Conservation (phyloP, 1,140 invertebrate genomes). For the Drosophila micromelanica region DNA sequence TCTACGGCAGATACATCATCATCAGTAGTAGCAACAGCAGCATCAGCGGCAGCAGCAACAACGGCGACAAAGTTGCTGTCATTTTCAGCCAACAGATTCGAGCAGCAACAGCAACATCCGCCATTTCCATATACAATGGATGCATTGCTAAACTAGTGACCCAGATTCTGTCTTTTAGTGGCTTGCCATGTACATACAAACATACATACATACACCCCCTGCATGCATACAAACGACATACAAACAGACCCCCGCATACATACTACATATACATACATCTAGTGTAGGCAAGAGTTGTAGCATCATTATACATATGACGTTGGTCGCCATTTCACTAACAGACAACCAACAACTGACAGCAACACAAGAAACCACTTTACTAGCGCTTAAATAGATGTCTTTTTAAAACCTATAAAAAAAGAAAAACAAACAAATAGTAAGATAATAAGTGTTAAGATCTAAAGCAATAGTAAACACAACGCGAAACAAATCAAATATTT, state of each 20-base stretch:
- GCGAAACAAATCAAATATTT: constrained; percentile 72
- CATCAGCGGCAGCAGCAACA: constrained; percentile 63
- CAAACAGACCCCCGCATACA: constrained; percentile 23
- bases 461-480: constrained; percentile 60
- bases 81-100: constrained; percentile 68
- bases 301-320: constrained; percentile 67
- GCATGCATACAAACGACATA: constrained; percentile 38
- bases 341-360: constrained; percentile 50
- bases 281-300: constrained; percentile 71
- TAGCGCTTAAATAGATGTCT: constrained; percentile 79
- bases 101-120: constrained; percentile 79
- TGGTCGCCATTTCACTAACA: constrained; percentile 41
- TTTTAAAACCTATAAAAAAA: constrained; percentile 49
- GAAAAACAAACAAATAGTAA: constrained; percentile 65
- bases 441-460: constrained; percentile 76
- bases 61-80: constrained; percentile 69
- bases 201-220: constrained; percentile 37
- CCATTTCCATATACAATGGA: constrained; percentile 87
- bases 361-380: constrained; percentile 73
- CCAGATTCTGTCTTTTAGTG: constrained; percentile 61
- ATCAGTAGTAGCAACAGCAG: constrained; percentile 43
- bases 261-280: constrained; percentile 39
- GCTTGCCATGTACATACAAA: constrained; percentile 79
- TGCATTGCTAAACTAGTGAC: constrained; percentile 86
- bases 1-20: constrained; percentile 63